phyloP scores from a whole-genome alignment of 2,888 invertebrate species.

The Cenopis cana region DNA sequence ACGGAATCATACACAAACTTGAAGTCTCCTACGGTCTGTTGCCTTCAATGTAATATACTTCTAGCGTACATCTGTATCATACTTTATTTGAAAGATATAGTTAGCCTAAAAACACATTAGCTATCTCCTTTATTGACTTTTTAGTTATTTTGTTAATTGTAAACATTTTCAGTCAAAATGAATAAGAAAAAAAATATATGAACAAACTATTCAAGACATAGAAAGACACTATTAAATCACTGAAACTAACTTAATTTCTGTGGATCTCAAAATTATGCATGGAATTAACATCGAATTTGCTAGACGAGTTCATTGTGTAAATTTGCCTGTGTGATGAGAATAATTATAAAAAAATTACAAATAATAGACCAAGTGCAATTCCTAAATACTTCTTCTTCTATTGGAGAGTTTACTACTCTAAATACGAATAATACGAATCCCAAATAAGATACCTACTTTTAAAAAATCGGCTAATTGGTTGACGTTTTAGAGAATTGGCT shows the following conservation, averaged over 20 bases:
- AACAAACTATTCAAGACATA: not conserved
- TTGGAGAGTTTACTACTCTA: too few species aligned
- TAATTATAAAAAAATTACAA: not conserved
- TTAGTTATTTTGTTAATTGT: not conserved
- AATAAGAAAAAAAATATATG: not conserved
- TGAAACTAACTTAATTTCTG: not conserved
- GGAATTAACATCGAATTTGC: not conserved
- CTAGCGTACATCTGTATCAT: not conserved
- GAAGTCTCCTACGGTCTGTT: not conserved
- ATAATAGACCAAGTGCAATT: not conserved
- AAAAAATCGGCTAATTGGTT: constrained; percentile 1
- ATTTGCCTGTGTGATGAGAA: not conserved
- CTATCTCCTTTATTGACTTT: not conserved
- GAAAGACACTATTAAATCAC: too few species aligned
- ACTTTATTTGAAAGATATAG: not conserved
- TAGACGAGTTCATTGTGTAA: not conserved
- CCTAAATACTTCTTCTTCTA: too few species aligned
- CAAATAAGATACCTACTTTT: not conserved
- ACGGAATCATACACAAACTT: not conserved
- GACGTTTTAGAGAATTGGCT: not conserved
- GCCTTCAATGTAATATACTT: not conserved
- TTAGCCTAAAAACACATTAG: not conserved
- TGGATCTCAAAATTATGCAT: not conserved
- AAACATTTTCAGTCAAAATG: not conserved
- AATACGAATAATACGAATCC: not conserved